Percentiles rank a stretch among this genome's conserved stretches.
phyloP scores from a whole-genome alignment of 2,797 vertebrate species.

The Avahi laniger region DNA sequence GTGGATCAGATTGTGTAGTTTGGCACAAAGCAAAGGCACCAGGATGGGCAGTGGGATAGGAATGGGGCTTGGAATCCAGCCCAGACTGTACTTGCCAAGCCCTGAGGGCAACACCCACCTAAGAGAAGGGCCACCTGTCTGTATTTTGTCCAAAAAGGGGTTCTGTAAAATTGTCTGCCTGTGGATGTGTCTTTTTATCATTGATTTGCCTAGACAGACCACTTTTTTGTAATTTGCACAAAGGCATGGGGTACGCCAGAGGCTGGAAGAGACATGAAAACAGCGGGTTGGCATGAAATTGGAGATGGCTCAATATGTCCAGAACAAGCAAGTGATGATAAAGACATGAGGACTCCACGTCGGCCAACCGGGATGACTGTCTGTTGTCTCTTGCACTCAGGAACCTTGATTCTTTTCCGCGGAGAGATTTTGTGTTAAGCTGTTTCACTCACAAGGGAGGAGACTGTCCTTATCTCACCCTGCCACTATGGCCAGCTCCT shows the following conservation, averaged over 20 bases:
- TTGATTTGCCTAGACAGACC: not conserved
- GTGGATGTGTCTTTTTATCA: not conserved
- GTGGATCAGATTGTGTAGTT: rapidly evolving
- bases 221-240: not conserved
- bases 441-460: not conserved
- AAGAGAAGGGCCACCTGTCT: not conserved
- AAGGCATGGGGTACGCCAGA: not conserved
- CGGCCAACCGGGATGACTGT: no score
- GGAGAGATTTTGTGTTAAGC: not conserved
- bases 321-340: not conserved
- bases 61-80: not conserved
- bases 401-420: not conserved
- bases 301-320: not conserved
- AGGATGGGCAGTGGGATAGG: rapidly evolving
- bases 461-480: not conserved
- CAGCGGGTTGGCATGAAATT: not conserved
- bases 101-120: no score
- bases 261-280: not conserved
- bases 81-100: not conserved
- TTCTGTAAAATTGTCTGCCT: not conserved
- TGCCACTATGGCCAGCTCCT: not conserved
- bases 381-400: not conserved
- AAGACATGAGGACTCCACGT: rapidly evolving
- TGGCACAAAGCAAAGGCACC: not conserved
- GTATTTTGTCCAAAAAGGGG: not conserved